phyloP scores from a whole-genome alignment of 2,113 vertebrate species.

The Dicentrarchus labrax region DNA sequence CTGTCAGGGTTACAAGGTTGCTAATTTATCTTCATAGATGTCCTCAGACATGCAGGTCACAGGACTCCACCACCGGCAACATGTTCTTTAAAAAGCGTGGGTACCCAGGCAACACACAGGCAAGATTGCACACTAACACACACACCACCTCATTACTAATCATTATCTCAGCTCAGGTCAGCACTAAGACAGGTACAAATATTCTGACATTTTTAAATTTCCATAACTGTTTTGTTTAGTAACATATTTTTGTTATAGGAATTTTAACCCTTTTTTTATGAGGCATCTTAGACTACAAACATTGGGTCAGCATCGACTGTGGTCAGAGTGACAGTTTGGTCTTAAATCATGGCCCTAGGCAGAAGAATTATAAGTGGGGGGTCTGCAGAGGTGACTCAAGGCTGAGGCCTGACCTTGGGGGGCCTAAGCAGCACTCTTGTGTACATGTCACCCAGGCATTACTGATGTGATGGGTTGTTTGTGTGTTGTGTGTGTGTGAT shows the following conservation, averaged over 20 bases:
- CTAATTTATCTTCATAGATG: slow-evolving; percentile 56
- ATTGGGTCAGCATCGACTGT: background rate
- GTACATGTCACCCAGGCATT: slow-evolving; percentile 55
- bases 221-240: background rate
- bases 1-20: slow-evolving; percentile 52
- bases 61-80: background rate
- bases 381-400: slow-evolving; percentile 55
- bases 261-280: background rate
- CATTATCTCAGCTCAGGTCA: slow-evolving; percentile 3
- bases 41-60: slow-evolving; percentile 43
- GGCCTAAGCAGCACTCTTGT: slow-evolving; percentile 48
- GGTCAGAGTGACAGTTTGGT: slow-evolving; percentile 47
- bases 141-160: slow-evolving; percentile 7
- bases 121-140: background rate
- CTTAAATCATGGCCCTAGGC: slow-evolving; percentile 59
- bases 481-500: slow-evolving; percentile 45
- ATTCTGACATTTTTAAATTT: background rate
- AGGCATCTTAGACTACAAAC: background rate
- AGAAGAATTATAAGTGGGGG: slow-evolving; percentile 49
- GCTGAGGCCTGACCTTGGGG: slow-evolving; percentile 67
- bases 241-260: background rate
- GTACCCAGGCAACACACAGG: background rate
- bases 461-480: slow-evolving; percentile 61
- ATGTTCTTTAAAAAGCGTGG: slow-evolving; percentile 25
- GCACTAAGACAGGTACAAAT: too few species aligned